Conservation (phyloP, 1,140 invertebrate species). For the Heliothis subflexa region DNA sequence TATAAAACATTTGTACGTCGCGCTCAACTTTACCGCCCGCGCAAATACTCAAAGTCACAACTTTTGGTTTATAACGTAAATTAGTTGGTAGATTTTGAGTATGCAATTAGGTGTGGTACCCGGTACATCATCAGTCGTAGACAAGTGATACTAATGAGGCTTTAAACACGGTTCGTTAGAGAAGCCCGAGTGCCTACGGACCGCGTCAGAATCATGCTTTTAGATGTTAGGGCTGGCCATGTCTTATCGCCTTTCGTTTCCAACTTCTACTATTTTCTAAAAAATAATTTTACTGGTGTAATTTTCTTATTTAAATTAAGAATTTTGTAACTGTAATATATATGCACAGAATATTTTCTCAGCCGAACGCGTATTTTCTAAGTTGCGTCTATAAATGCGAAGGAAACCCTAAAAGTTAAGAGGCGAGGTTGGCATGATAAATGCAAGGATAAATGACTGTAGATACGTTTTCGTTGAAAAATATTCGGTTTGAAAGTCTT, state of each 20-base stretch:
- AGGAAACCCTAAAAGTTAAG: slow-evolving; percentile 37
- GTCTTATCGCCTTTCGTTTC: too few relatives aligned
- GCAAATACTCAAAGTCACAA: slow-evolving; percentile 15
- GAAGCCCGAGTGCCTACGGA: slow-evolving; percentile 37
- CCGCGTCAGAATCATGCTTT: neutral
- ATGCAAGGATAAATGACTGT: slow-evolving; percentile 42
- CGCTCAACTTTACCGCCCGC: neutral
- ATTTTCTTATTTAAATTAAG: neutral
- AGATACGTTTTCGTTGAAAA: slow-evolving; percentile 28
- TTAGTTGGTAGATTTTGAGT: slow-evolving; percentile 25
- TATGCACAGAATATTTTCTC: too few relatives aligned
- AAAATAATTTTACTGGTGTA: neutral
- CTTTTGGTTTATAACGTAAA: slow-evolving; percentile 11
- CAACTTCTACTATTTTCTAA: too few relatives aligned
- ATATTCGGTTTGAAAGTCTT: slow-evolving; percentile 41
- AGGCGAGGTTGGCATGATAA: slow-evolving; percentile 32
- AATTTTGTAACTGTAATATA: too few relatives aligned
- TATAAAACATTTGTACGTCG: slow-evolving; percentile 16
- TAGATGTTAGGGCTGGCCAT: slow-evolving; percentile 14
- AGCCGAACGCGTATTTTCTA: neutral
- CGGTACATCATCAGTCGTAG: slow-evolving; percentile 35
- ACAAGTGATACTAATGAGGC: slow-evolving; percentile 54
- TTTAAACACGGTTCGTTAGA: slow-evolving; percentile 54
- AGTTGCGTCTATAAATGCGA: neutral
- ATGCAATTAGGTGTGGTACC: slow-evolving; percentile 14